Evolutionary conservation across 2,888 invertebrate species (phyloP).

Genomic region (Cylloceria caligata): DNA sequence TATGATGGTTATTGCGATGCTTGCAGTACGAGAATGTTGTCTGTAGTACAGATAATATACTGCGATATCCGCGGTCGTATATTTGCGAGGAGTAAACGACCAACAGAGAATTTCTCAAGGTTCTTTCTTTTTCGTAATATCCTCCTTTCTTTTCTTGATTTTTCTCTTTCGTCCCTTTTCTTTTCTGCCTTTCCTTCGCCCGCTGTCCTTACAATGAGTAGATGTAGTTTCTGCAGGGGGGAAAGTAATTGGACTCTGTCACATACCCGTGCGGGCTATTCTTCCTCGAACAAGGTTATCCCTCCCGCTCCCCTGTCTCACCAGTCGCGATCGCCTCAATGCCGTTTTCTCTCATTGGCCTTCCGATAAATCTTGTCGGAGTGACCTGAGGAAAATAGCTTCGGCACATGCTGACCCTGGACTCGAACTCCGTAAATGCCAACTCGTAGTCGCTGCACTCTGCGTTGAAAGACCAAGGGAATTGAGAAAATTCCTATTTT

Average conservation of each 20-base stretch:
- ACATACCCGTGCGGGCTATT: constrained; percentile 78
- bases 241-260: constrained; percentile 80
- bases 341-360: constrained; percentile 73
- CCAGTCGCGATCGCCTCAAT: constrained; percentile 45
- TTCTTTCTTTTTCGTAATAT: constrained; percentile 37
- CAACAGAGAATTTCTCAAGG: constrained; percentile 51
- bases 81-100: constrained; percentile 64
- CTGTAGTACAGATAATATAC: constrained; percentile 55
- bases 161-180: constrained; percentile 33
- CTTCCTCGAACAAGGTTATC: constrained; percentile 72
- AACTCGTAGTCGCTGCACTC: constrained; percentile 14
- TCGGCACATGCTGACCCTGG: constrained; percentile 42
- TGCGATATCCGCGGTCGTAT: constrained; percentile 59
- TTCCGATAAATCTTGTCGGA: constrained; percentile 79
- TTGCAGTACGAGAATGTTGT: constrained; percentile 24
- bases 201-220: constrained; percentile 44
- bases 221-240: constrained; percentile 67
- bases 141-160: constrained; percentile 34
- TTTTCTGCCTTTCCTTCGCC: constrained; percentile 47
- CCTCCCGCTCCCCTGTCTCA: constrained; percentile 54
- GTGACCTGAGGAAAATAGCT: constrained; percentile 67
- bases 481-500: constrained; percentile 66
- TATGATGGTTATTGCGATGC: constrained; percentile 32
- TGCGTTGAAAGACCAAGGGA: constrained; percentile 51
- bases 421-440: constrained; percentile 6